phyloP scores from a whole-genome alignment of 1,140 invertebrate genomes.

The Bradysia coprophila region DNA sequence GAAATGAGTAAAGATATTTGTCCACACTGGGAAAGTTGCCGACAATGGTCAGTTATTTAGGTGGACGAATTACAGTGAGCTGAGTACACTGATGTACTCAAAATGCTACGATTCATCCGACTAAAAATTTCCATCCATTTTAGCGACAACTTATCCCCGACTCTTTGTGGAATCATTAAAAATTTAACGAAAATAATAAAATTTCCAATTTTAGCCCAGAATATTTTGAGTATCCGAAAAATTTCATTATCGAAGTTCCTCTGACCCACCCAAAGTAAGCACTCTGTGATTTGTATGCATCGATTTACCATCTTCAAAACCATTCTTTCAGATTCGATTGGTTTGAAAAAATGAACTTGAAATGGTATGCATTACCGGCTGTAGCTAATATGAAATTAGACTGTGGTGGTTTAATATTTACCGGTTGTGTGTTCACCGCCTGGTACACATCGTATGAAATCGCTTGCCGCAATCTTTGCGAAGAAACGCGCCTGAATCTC shows the following conservation, averaged over 20 bases:
- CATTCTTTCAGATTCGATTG: conserved; percentile 58
- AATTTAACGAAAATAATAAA: too few species aligned
- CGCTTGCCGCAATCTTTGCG: conserved; percentile 76
- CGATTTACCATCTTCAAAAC: conserved; percentile 5
- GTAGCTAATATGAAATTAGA: conserved; percentile 85
- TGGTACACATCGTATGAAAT: conserved; percentile 98
- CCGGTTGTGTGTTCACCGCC: conserved; percentile 83
- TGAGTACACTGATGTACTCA: too few species aligned
- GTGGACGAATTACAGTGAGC: too few species aligned
- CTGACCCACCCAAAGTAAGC: conserved; percentile 82
- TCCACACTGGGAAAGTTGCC: too few species aligned
- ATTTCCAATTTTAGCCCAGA: conserved; percentile 89
- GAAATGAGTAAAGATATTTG: too few species aligned
- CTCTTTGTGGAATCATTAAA: too few species aligned
- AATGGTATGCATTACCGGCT: conserved; percentile 76
- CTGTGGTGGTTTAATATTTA: conserved; percentile 85
- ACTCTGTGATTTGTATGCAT: neutral
- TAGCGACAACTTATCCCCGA: too few species aligned
- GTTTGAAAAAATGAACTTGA: conserved; percentile 67
- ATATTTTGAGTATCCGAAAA: conserved; percentile 78
- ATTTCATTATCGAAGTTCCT: conserved; percentile 68
- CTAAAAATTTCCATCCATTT: too few species aligned
- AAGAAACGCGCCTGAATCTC: conserved; percentile 71
- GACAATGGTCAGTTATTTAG: too few species aligned
- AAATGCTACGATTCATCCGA: too few species aligned